Base-by-base conservation (phyloP, 2,797 vertebrate species). In the Myotis vivesi region DNA sequence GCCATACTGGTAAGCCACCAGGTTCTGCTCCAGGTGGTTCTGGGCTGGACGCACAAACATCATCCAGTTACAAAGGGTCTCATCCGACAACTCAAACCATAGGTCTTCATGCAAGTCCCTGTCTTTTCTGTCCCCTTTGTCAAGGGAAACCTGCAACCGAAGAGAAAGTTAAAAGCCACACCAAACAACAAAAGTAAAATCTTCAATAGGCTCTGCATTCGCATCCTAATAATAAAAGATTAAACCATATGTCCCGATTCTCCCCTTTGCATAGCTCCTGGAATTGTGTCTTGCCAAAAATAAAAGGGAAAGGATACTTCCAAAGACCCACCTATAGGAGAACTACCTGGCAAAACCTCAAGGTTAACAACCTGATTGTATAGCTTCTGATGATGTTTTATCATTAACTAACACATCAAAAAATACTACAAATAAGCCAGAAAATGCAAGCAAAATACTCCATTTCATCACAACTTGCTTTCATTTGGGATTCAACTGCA, bases 41-140 rank as follows among this genome's bases (percentile, higher is more conserved):
- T 99, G 99, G 38, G 99, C 99, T 1, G 99, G 99, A 23, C 99
- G 98, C n/a, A 99, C 99, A 96, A 99, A 99, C 99, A 99, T 99
- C 99, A 99, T 99, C 99, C 99, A 99, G 98, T 99, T 99, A 97
- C 99, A 99, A 84, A 98, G 98, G 90, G 99, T 99, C 97, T 99
- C 99, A 1, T 99, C 99, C 0, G 99, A 99, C 38, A 99, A 98
- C 96, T 99, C 99, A 96, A 99, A 98, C 99, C 99, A 99, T 30
- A 99, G 96, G 95, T 99, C 99, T 8, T 99, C 98, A 1, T 98
- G 98, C 69, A 98, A 97, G 57, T 98, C 98, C 94, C 98, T 96
- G 87, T 98, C 98, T 96, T 98, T 98, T 96, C 99, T 99, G 95
- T 99, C 99, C 25, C 97, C 98, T 12, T 99, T 99, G 94, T 99